Percentiles rank a stretch among this genome's conserved stretches.
Evolutionary conservation across 2,797 vertebrate species (phyloP).

Genomic region (Xenops minutus): DNA sequence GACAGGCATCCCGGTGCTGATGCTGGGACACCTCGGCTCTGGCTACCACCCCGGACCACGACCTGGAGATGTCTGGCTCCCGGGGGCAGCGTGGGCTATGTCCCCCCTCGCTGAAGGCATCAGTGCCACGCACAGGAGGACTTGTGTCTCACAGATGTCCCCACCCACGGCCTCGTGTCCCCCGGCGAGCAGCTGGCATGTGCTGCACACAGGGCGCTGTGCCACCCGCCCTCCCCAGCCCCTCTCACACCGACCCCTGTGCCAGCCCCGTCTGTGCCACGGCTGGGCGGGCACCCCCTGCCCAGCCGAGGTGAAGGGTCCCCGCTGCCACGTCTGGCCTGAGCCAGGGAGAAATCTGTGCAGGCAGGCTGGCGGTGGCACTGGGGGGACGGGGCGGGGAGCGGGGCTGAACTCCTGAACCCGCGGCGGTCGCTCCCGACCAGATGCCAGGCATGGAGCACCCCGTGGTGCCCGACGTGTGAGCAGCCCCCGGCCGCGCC

Average conservation of each 20-base stretch:
- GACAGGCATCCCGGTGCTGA: accelerated
- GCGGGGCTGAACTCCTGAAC: slow-evolving; percentile 23
- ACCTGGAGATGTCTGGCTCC: not conserved
- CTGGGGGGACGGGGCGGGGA: not conserved
- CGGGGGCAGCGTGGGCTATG: accelerated
- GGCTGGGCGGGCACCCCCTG: accelerated
- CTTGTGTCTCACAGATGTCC: accelerated
- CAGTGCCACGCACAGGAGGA: accelerated
- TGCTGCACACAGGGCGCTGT: accelerated
- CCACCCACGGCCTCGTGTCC: accelerated
- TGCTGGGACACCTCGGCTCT: not conserved
- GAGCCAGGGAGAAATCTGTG: no score
- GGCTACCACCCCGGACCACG: accelerated
- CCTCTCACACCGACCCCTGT: not conserved
- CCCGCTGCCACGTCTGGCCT: accelerated
- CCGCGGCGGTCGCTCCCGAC: not conserved
- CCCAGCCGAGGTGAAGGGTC: not conserved
- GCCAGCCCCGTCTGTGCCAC: not conserved
- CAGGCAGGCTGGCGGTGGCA: not conserved
- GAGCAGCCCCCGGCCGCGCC: not conserved
- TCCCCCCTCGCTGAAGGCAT: not conserved
- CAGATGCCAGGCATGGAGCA: not conserved
- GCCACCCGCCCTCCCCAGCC: not conserved
- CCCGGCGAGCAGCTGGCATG: not conserved
- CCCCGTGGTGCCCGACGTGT: not conserved